Evolutionary conservation across 2,113 vertebrate species (phyloP).

Genomic region (Campylomormyrus tamandua): DNA sequence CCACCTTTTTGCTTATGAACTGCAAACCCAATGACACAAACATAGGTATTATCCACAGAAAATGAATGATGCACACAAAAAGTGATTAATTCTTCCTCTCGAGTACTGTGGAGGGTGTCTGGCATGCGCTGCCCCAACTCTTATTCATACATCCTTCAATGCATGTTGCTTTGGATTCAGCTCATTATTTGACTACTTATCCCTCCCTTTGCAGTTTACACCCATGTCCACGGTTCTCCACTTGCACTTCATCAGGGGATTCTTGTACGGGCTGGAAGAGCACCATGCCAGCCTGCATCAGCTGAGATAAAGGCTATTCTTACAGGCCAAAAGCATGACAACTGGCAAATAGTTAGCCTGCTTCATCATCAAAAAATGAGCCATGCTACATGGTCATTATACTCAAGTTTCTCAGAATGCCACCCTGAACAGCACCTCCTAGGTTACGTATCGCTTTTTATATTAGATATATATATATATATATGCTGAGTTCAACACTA

Average conservation of each 20-base stretch:
- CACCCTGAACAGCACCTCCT: not conserved
- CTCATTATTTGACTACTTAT: not conserved
- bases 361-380: slow-evolving; percentile 61
- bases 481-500: not conserved
- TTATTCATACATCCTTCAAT: not conserved
- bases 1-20: not conserved
- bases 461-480: not conserved
- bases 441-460: not conserved
- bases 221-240: not conserved
- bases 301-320: slow-evolving; percentile 24
- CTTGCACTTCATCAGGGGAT: not conserved
- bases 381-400: slow-evolving; percentile 54
- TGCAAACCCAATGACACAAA: not conserved
- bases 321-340: slow-evolving; percentile 29
- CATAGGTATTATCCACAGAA: not conserved
- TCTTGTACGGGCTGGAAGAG: not conserved
- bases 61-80: not conserved
- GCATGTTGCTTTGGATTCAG: not conserved
- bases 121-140: not conserved
- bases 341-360: slow-evolving; percentile 49
- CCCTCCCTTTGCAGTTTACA: not conserved
- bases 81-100: not conserved
- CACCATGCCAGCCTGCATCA: not conserved
- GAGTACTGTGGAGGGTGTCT: not conserved
- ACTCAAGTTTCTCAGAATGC: slow-evolving; percentile 37